A percentile compares a stretch with the other conserved stretches of the same genome.
These are phyloP conservation scores for Zaprionus bogoriensis DNA, from an alignment of 2,888 invertebrate genomes.

Conservation along the genomic window DNA sequence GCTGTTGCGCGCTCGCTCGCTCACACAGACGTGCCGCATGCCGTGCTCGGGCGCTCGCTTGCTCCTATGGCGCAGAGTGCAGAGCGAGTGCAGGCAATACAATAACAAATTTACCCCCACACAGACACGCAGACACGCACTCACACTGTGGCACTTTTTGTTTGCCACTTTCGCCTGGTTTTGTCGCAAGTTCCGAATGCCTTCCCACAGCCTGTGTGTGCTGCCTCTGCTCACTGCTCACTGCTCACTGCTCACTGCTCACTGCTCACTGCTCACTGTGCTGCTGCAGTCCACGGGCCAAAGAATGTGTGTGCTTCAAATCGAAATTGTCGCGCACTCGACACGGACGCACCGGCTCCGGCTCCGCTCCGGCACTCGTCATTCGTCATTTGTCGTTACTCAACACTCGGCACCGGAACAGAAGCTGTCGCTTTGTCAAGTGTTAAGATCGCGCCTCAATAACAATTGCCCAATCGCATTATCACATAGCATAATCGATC, in stretches of 20 bases:
- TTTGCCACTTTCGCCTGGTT: slow-evolving; percentile 61
- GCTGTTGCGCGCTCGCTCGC: slow-evolving; percentile 4
- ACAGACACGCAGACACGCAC: slow-evolving; percentile 18
- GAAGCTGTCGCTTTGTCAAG: slow-evolving; percentile 13
- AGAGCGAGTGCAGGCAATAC: slow-evolving; percentile 62
- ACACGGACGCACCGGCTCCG: slow-evolving; percentile 72
- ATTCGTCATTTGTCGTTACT: no score
- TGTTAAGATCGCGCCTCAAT: slow-evolving; percentile 1
- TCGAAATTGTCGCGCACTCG: slow-evolving; percentile 77
- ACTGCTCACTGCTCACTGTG: no score
- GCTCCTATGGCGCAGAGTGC: slow-evolving; percentile 28
- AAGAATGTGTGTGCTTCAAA: slow-evolving; percentile 69
- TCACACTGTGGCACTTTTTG: slow-evolving; percentile 43
- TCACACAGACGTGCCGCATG: slow-evolving; percentile 2
- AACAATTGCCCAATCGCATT: background rate
- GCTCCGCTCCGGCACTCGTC: slow-evolving; percentile 47
- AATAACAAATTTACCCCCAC: slow-evolving; percentile 51
- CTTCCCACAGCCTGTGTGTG: slow-evolving; percentile 31
- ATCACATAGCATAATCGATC: background rate
- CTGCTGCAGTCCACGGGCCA: slow-evolving; percentile 11
- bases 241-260: no score
- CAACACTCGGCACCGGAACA: slow-evolving; percentile 28
- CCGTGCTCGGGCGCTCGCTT: slow-evolving; percentile 30
- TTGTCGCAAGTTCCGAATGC: slow-evolving; percentile 76
- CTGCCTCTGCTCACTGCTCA: background rate